Evolutionary conservation across 2,888 invertebrate species (phyloP).

Genomic region (Diabrotica balteata): DNA sequence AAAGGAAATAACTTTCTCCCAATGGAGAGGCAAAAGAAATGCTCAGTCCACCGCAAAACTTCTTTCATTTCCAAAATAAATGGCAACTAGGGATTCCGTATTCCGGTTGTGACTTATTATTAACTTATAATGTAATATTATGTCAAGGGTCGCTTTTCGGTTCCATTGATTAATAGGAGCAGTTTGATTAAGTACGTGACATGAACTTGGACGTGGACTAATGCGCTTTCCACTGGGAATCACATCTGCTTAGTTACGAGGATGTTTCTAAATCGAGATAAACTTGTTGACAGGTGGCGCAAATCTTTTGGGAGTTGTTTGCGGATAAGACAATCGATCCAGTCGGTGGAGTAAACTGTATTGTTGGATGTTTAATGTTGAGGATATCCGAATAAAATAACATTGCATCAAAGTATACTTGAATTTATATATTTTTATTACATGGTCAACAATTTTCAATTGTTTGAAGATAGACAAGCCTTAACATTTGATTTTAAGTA

Average conservation of each 20-base stretch:
- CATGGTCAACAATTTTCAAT: too few species aligned
- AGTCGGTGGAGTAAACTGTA: too few species aligned
- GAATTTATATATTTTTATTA: too few species aligned
- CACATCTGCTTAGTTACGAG: constrained; percentile 13
- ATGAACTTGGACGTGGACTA: constrained; percentile 53
- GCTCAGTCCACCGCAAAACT: constrained; percentile 28
- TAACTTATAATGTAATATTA: constrained; percentile 42
- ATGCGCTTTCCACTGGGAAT: constrained; percentile 47
- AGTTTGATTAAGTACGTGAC: constrained; percentile 57
- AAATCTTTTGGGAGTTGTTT: background rate
- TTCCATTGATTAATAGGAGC: constrained; percentile 53
- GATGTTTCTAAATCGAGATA: background rate
- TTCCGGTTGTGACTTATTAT: constrained; percentile 40
- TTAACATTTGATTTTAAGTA: too few species aligned
- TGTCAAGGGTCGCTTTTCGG: constrained; percentile 38
- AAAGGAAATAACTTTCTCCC: constrained; percentile 29
- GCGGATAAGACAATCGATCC: too few species aligned
- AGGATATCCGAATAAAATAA: too few species aligned
- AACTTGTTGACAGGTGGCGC: background rate
- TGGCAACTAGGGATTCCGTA: constrained; percentile 29
- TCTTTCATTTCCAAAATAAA: constrained; percentile 34
- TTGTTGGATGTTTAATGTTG: too few species aligned
- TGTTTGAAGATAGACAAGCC: too few species aligned
- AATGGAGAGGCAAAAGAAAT: constrained; percentile 16
- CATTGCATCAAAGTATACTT: too few species aligned